Evolutionary conservation across 1,140 invertebrate genomes (phyloP).

Genomic region (Lucilia cuprina): DNA sequence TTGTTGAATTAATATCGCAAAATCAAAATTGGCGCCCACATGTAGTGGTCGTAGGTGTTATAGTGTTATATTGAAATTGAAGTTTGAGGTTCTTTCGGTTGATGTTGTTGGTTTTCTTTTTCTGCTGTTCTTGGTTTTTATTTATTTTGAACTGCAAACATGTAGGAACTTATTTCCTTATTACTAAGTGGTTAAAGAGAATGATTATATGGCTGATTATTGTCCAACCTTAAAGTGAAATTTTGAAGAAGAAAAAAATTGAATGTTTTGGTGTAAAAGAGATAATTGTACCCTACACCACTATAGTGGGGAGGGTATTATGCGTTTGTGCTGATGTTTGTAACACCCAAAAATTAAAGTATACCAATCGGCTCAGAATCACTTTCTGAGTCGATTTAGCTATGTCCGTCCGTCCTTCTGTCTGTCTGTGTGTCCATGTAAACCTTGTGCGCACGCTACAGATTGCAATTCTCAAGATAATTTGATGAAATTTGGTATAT

Average conservation of each 20-base stretch:
- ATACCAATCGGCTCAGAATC: too few relatives aligned
- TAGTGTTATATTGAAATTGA: conserved; percentile 14
- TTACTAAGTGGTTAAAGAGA: conserved; percentile 4
- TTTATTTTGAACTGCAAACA: not conserved
- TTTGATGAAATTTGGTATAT: too few relatives aligned
- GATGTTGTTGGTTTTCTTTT: not conserved
- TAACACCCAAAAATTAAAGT: too few relatives aligned
- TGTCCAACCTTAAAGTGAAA: not conserved
- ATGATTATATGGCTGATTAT: not conserved
- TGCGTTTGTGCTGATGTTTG: too few relatives aligned
- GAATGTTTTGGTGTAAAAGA: too few relatives aligned
- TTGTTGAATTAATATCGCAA: conserved; percentile 4
- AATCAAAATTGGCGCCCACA: conserved; percentile 16
- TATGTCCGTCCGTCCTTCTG: too few relatives aligned
- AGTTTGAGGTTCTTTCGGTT: conserved; percentile 8
- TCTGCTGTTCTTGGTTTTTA: not conserved
- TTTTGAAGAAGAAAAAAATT: not conserved
- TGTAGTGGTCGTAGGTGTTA: conserved; percentile 8
- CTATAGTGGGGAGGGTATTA: too few relatives aligned
- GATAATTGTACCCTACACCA: too few relatives aligned
- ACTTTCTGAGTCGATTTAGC: too few relatives aligned
- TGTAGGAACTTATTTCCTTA: conserved; percentile 1
- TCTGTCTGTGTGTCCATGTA: too few relatives aligned
- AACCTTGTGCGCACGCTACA: too few relatives aligned
- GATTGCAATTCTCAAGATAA: too few relatives aligned